phyloP scores from a whole-genome alignment of 2,113 vertebrate species.

The Antechinus stuartii region DNA sequence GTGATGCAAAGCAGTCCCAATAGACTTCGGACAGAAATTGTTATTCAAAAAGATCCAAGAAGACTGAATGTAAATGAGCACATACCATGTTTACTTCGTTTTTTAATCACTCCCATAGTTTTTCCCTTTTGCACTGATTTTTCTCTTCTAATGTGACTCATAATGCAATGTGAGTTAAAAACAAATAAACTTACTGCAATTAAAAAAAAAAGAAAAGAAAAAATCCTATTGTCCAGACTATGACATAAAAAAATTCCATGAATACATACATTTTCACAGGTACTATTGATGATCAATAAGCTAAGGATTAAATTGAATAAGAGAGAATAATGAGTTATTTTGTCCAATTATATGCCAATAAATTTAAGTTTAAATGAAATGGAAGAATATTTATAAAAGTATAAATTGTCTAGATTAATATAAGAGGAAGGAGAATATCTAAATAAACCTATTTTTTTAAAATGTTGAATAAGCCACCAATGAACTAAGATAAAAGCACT shows the following conservation, averaged over 20 bases:
- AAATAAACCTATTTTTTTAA: neutral
- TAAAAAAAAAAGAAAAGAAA: neutral
- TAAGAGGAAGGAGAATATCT: neutral
- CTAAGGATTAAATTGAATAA: neutral
- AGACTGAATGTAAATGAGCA: too few species aligned
- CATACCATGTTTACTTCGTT: too few species aligned
- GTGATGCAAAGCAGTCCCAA: too few species aligned
- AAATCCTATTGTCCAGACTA: neutral
- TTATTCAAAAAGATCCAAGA: too few species aligned
- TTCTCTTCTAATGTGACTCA: too few species aligned
- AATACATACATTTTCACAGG: neutral
- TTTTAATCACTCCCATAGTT: too few species aligned
- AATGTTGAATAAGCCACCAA: neutral
- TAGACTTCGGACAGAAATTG: too few species aligned
- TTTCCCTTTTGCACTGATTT: too few species aligned
- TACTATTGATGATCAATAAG: neutral
- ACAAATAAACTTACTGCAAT: too few species aligned
- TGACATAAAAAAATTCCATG: neutral
- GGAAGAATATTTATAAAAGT: neutral
- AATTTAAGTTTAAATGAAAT: neutral
- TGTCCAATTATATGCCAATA: neutral
- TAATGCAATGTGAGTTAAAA: too few species aligned
- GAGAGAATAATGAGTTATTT: neutral
- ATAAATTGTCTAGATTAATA: neutral
- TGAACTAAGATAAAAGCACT: neutral